These are phyloP conservation scores for Acheta domesticus DNA, from an alignment of 2,888 invertebrate species.

Conservation along the genomic window DNA sequence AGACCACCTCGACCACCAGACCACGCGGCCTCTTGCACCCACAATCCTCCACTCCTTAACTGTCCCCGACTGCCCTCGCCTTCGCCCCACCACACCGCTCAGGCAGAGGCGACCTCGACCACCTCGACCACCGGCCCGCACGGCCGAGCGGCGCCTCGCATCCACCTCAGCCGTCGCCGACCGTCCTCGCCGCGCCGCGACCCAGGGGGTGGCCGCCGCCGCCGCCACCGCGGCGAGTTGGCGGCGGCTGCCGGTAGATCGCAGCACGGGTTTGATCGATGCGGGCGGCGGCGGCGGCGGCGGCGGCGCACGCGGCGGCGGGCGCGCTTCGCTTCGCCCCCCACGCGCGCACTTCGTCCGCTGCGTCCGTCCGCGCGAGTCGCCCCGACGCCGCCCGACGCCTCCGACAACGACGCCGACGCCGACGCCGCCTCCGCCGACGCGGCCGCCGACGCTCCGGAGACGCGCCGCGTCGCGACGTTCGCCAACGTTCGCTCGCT, in stretches of 20 bases:
- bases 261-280: slow-evolving; percentile 25
- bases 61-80: too few relatives aligned
- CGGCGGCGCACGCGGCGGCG: background rate
- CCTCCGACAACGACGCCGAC: background rate
- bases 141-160: too few relatives aligned
- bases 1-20: too few relatives aligned
- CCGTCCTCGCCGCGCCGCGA: background rate
- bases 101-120: too few relatives aligned
- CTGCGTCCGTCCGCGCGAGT: background rate
- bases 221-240: background rate
- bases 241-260: slow-evolving; percentile 20
- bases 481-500: background rate
- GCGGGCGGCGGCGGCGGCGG: background rate
- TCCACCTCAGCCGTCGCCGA: too few relatives aligned
- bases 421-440: background rate
- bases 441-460: background rate
- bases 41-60: too few relatives aligned
- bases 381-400: background rate
- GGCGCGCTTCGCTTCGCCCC: background rate
- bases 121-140: too few relatives aligned
- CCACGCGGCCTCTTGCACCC: too few relatives aligned
- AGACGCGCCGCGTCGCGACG: background rate
- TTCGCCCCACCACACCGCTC: too few relatives aligned
- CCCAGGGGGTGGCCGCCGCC: background rate
- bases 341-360: slow-evolving; percentile 20